Percentiles rank a stretch among this genome's conserved stretches.
phyloP scores from a whole-genome alignment of 2,888 invertebrate species.

The Lochmaea capreae region DNA sequence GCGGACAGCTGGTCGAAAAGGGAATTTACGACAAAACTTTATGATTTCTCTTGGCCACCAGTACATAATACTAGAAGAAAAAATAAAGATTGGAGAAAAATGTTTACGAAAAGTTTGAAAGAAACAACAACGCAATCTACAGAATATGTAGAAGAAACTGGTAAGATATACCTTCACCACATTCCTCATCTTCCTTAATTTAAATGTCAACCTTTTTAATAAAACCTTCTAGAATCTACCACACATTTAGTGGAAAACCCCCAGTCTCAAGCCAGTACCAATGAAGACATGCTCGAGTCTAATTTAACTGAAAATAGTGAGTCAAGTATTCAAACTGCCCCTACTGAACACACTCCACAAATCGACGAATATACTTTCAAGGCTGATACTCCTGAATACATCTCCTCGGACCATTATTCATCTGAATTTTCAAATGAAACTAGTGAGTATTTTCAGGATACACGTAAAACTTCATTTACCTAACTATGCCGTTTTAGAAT shows the following conservation, averaged over 20 bases:
- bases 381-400: neutral
- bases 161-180: neutral
- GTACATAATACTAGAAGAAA: neutral
- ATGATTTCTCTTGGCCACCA: slow-evolving; percentile 14
- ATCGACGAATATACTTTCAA: neutral
- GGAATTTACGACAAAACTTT: neutral
- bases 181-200: neutral
- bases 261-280: neutral
- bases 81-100: slow-evolving; percentile 1
- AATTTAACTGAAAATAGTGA: neutral
- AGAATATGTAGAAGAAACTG: slow-evolving; percentile 2
- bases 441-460: neutral
- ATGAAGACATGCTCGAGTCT: neutral
- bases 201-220: no score
- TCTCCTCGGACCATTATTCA: neutral
- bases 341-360: neutral
- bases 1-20: neutral
- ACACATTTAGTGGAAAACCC: neutral
- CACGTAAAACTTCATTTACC: no score
- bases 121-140: neutral
- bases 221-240: neutral
- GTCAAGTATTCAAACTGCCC: neutral
- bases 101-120: neutral
- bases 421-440: neutral
- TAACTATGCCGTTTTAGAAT: no score